A percentile compares a stretch with the other conserved stretches of the same genome.
Conservation (phyloP, 1,140 invertebrate species). For the Drosophila tani region DNA sequence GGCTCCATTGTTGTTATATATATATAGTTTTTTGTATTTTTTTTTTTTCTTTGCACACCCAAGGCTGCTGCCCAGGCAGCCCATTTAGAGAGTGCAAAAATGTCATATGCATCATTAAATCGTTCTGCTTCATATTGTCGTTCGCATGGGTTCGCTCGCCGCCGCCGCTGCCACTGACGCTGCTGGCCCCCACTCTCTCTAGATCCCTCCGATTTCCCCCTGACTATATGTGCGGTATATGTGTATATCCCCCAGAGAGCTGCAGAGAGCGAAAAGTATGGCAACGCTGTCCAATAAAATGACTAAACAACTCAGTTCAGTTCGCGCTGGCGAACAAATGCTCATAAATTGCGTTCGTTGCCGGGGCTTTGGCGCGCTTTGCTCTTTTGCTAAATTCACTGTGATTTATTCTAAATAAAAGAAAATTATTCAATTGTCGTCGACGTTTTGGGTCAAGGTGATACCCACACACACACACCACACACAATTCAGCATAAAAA, state of each 20-base stretch:
- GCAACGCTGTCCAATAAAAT: constrained; percentile 80
- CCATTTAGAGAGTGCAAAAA: constrained; percentile 84
- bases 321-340: constrained; percentile 58
- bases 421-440: constrained; percentile 84
- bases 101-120: constrained; percentile 84
- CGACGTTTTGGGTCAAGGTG: constrained; percentile 81
- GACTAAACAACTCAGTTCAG: constrained; percentile 77
- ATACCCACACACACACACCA: constrained; percentile 38
- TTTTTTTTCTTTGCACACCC: constrained; percentile 45
- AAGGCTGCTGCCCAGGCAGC: constrained; percentile 58
- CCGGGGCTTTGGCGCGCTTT: constrained; percentile 18
- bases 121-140: constrained; percentile 84
- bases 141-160: constrained; percentile 54
- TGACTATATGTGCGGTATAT: constrained; percentile 12
- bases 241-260: constrained; percentile 28
- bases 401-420: constrained; percentile 83
- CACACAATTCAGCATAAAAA: constrained; percentile 15
- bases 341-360: constrained; percentile 72
- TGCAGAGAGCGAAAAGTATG: constrained; percentile 68
- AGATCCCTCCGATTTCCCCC: constrained; percentile 9
- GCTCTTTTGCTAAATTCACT: constrained; percentile 72
- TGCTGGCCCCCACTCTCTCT: not conserved
- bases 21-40: not conserved
- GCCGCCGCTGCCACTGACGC: not conserved
- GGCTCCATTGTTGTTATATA: constrained; percentile 56